Base-by-base conservation (phyloP, 2,113 vertebrate genomes). In the Tetrao urogallus region DNA sequence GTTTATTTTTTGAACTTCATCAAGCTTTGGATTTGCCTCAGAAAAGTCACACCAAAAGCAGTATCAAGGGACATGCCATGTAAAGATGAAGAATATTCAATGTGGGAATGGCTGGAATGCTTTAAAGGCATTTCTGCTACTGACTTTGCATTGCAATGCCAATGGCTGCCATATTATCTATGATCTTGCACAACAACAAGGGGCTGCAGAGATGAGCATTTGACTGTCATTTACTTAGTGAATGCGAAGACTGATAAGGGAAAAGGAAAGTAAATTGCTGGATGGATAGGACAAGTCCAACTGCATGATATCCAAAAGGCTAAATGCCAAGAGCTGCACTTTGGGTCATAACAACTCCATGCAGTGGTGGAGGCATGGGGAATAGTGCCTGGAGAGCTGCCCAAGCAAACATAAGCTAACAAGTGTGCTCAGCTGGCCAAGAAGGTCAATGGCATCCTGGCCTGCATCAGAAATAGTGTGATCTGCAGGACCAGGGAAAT, bases 41-140 rank as follows among this genome's bases (percentile, higher is more conserved):
- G 69, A 72, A 56, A 86, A 86, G n/a, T 11, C 73, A 54, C 50
- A 56, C 0, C 10, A 70, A 17, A 34, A 78, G n/a, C 11, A 70
- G 11, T 10, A 30, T 30, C 25, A 6, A 70, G 8, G 13, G 30
- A 27, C 48, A 13, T 21, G 27, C 27, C 13, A 42, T 27, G 40
- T 50, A 25, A 86, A 18, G 27, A 60, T 30, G 18, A 83, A 67
- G 45, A 3, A 22, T 6, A 21, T 4, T 27, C 2, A 2, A 8
- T 3, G 18, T 7, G 42, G 14, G 10, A 86, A 70, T 0, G 0
- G 13, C 11, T 45, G 34, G 20, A 86, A 72, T 45, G 11, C 42
- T 88, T 85, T 43, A 76, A 25, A 57, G 77, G 69, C 36, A 63
- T 27, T 70, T 20, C 4, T 25, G 24, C 8, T 0, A 1, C 18